Percentiles rank a stretch among this genome's conserved stretches.
These are phyloP conservation scores for Acrocephalus kingi DNA, from an alignment of 2,113 vertebrate genomes.

Conservation along the genomic window DNA sequence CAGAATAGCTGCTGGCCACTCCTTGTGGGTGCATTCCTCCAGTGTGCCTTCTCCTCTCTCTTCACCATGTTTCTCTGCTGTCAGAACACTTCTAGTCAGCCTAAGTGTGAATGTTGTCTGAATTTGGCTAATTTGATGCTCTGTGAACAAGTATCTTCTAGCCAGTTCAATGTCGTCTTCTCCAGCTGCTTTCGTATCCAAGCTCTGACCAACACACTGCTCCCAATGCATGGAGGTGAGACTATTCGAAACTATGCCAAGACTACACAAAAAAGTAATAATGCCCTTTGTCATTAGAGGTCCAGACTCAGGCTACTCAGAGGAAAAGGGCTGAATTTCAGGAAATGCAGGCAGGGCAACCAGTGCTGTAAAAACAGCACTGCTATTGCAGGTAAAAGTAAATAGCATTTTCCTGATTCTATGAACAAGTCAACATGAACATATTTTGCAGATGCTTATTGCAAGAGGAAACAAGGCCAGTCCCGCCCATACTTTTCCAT, in stretches of 20 bases:
- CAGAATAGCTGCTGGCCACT: neutral
- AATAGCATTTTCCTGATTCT: neutral
- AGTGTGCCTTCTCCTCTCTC: neutral
- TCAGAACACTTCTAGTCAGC: neutral
- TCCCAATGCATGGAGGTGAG: neutral
- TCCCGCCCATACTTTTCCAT: neutral
- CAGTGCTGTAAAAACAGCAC: neutral
- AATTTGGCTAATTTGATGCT: neutral
- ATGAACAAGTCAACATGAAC: neutral
- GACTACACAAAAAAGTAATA: neutral
- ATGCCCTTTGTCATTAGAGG: neutral
- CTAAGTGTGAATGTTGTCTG: neutral
- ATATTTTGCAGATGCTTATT: neutral
- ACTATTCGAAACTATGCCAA: neutral
- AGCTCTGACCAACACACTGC: rapidly evolving
- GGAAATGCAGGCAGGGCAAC: neutral
- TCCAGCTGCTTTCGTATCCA: neutral
- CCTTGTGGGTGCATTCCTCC: neutral
- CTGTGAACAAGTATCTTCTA: neutral
- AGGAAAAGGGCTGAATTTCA: neutral
- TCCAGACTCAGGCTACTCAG: neutral
- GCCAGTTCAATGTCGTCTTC: neutral
- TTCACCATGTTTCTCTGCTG: neutral
- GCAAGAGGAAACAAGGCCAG: neutral
- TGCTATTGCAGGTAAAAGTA: neutral